These are phyloP conservation scores for Salpingus planirostris DNA, from an alignment of 2,888 invertebrate species.

Conservation along the genomic window DNA sequence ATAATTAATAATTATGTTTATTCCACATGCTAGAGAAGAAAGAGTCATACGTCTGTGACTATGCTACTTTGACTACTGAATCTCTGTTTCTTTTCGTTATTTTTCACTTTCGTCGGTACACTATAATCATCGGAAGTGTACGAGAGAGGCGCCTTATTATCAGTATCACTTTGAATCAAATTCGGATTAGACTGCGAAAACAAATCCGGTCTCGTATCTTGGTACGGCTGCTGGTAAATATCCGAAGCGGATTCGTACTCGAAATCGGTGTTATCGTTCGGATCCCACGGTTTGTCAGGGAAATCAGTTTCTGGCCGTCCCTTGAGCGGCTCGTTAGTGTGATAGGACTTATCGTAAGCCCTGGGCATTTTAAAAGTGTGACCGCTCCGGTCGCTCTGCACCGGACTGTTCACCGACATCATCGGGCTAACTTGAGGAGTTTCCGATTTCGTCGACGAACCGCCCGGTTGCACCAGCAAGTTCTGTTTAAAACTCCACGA, in stretches of 20 bases:
- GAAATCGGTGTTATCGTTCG: conserved; percentile 44
- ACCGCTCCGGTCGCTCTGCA: conserved; percentile 23
- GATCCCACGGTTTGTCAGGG: conserved; percentile 72
- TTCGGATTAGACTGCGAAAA: conserved; percentile 19
- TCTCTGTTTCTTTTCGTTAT: conserved; percentile 20
- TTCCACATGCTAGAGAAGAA: conserved; percentile 29
- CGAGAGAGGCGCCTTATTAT: conserved; percentile 12
- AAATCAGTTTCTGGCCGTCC: conserved; percentile 67
- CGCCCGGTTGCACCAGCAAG: conserved; percentile 9
- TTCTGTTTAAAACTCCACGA: conserved; percentile 33
- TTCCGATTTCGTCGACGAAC: conserved; percentile 8
- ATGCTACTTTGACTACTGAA: conserved; percentile 35
- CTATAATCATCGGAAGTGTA: conserved; percentile 28
- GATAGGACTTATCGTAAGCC: conserved; percentile 72
- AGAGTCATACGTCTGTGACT: conserved; percentile 30
- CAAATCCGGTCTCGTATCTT: conserved; percentile 19
- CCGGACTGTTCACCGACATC: conserved; percentile 24
- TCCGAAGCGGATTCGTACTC: conserved; percentile 18
- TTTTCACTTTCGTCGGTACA: conserved; percentile 20
- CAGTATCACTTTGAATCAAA: conserved; percentile 7
- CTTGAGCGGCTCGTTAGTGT: conserved; percentile 72
- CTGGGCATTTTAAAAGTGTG: conserved; percentile 51
- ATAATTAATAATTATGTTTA: conserved; percentile 5
- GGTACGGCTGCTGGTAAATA: conserved; percentile 20
- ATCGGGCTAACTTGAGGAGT: conserved; percentile 5